Percentiles rank a stretch among this genome's conserved stretches.
phyloP scores from a whole-genome alignment of 2,113 vertebrate genomes.

The Festucalex cinctus region DNA sequence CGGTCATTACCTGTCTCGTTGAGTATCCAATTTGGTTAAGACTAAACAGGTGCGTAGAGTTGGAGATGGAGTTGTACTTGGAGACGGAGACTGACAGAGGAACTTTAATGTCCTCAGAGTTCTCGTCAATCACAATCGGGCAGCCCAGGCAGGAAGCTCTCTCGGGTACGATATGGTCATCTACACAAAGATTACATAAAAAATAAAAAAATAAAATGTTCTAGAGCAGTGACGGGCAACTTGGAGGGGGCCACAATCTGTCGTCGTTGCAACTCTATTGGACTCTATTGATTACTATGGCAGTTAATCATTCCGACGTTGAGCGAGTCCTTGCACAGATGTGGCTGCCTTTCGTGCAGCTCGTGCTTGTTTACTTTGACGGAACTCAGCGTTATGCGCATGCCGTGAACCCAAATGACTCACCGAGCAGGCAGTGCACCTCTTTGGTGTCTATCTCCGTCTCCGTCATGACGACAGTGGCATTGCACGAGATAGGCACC shows the following conservation, averaged over 20 bases:
- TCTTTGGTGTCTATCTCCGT: not conserved
- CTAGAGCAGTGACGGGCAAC: too few relatives aligned
- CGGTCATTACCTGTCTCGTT: slow-evolving; percentile 77
- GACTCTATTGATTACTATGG: too few relatives aligned
- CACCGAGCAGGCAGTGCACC: slow-evolving; percentile 49
- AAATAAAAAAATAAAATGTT: not conserved
- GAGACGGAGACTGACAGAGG: slow-evolving; percentile 65
- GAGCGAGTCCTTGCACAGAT: too few relatives aligned
- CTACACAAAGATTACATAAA: slow-evolving; percentile 12
- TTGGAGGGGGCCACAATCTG: too few relatives aligned
- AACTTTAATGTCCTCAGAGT: slow-evolving; percentile 64
- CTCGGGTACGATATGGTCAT: slow-evolving; percentile 1
- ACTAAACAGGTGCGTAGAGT: slow-evolving; percentile 66
- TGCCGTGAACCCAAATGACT: too few relatives aligned
- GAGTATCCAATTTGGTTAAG: slow-evolving; percentile 64
- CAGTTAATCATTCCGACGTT: too few relatives aligned
- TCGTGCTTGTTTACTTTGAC: not conserved
- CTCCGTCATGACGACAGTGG: slow-evolving; percentile 52
- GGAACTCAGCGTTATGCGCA: too few relatives aligned
- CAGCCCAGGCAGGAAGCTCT: slow-evolving; percentile 75
- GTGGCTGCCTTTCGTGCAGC: too few relatives aligned
- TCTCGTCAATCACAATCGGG: slow-evolving; percentile 44
- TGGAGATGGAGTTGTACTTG: slow-evolving; percentile 71
- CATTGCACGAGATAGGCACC: slow-evolving; percentile 53
- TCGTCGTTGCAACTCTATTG: too few relatives aligned